Conservation (phyloP, 2,113 vertebrate genomes). For the Pipa parva region DNA sequence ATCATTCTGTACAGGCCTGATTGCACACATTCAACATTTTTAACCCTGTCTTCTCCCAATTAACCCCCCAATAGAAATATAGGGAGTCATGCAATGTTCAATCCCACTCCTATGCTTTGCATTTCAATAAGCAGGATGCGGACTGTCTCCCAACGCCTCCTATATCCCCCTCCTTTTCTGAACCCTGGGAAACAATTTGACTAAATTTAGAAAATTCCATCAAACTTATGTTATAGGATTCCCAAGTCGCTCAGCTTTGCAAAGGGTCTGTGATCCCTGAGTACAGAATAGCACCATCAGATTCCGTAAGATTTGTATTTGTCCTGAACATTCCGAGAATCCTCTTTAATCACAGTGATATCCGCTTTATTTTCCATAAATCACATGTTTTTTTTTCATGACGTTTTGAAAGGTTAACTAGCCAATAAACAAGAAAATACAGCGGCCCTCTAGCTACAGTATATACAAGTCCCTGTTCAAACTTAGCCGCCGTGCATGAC, state of each 20-base stretch:
- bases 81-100: background rate
- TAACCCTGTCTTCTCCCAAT: background rate
- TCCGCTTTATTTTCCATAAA: too few species aligned
- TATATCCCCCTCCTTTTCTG: background rate
- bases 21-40: background rate
- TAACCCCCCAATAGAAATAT: background rate
- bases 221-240: constrained; percentile 6
- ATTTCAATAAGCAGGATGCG: background rate
- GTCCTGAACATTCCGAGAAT: background rate
- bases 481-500: too few species aligned
- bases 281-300: background rate
- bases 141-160: background rate
- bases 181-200: constrained; percentile 13
- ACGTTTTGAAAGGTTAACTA: too few species aligned
- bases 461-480: too few species aligned
- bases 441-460: too few species aligned
- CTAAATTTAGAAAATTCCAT: constrained; percentile 42
- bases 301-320: too few species aligned
- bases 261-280: background rate
- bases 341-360: background rate
- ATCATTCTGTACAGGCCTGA: background rate
- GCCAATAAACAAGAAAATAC: too few species aligned
- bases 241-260: constrained; percentile 8
- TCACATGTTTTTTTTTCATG: too few species aligned
- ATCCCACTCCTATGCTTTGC: background rate